Evolutionary conservation across 2,797 vertebrate species (phyloP).

Genomic region (Diglossa cyanea): DNA sequence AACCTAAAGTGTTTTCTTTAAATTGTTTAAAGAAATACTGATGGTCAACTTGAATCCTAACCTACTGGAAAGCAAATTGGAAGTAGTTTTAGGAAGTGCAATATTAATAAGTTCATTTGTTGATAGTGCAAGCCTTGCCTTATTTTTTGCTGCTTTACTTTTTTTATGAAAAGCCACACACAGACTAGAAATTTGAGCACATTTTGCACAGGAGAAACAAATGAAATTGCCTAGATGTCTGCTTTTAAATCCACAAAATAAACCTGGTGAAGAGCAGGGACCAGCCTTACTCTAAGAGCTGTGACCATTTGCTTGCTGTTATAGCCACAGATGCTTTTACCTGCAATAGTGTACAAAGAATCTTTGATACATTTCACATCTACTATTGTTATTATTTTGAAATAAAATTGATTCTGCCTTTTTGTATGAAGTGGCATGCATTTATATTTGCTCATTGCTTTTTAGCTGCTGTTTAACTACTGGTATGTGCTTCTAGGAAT

Average conservation of each 20-base stretch:
- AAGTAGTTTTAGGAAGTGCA: neutral
- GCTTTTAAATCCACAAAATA: neutral
- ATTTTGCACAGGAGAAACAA: neutral
- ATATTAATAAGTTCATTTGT: neutral
- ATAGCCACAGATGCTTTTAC: neutral
- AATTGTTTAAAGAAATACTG: neutral
- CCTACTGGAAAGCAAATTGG: neutral
- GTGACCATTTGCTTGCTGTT: neutral
- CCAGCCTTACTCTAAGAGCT: neutral
- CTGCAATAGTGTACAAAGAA: neutral
- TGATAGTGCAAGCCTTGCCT: neutral
- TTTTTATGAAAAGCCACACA: neutral
- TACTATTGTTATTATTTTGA: neutral
- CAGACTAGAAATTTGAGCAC: neutral
- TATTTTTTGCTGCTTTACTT: neutral
- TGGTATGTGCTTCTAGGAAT: neutral
- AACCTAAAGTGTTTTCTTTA: neutral
- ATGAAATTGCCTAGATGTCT: neutral
- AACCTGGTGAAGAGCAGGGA: neutral
- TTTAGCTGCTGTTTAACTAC: neutral
- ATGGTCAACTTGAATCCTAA: neutral
- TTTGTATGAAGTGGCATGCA: neutral
- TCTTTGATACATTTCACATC: neutral
- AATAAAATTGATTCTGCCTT: neutral
- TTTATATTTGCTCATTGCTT: neutral